A percentile compares a stretch with the other conserved stretches of the same genome.
phyloP scores from a whole-genome alignment of 2,797 vertebrate species.

The Microchirus variegatus region DNA sequence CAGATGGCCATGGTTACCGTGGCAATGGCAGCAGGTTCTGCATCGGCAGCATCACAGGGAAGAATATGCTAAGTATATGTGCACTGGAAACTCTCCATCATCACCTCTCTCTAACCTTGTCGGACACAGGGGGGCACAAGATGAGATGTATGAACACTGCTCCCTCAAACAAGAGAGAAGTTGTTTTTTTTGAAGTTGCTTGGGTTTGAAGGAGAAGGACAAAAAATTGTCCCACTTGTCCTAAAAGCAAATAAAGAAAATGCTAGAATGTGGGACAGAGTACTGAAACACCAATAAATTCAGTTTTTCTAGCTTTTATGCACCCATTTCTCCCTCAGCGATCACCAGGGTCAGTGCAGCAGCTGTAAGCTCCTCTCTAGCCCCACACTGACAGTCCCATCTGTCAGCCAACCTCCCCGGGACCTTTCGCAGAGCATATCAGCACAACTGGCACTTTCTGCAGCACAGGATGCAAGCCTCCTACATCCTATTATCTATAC shows the following conservation, averaged over 20 bases:
- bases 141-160: background rate
- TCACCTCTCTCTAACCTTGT: constrained; percentile 21
- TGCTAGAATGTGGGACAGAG: background rate
- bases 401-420: constrained; percentile 62
- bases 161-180: background rate
- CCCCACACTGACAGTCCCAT: constrained; percentile 59
- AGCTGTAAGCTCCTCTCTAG: constrained; percentile 60
- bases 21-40: constrained; percentile 71
- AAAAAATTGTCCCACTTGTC: background rate
- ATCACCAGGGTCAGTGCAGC: constrained; percentile 52
- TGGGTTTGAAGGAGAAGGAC: no score
- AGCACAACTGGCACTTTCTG: constrained; percentile 29
- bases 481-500: constrained; percentile 18
- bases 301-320: constrained; percentile 22
- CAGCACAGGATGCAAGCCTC: constrained; percentile 18
- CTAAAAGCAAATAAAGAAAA: background rate
- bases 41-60: constrained; percentile 55
- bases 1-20: constrained; percentile 78
- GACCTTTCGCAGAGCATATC: constrained; percentile 49
- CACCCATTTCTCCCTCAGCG: constrained; percentile 25
- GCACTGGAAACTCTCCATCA: constrained; percentile 4
- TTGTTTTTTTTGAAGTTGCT: no score
- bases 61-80: constrained; percentile 25
- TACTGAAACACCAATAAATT: constrained; percentile 22
- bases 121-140: background rate